Evolutionary conservation across 2,888 invertebrate genomes (phyloP).

Genomic region (Oxyscelio sp.): DNA sequence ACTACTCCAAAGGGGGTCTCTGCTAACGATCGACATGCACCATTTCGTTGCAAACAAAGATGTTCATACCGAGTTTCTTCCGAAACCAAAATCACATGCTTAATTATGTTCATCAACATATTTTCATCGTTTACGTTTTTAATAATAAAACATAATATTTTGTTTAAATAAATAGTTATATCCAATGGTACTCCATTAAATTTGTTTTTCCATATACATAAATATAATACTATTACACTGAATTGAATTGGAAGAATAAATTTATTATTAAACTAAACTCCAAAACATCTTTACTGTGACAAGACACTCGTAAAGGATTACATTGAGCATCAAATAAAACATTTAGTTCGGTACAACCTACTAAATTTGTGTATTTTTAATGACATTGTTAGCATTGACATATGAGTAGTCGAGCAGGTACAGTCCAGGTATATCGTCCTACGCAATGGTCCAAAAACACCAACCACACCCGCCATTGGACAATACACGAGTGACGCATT

Average conservation of each 20-base stretch:
- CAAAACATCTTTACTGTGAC: no score
- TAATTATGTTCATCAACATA: no score
- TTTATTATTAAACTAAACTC: no score
- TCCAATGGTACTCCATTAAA: no score
- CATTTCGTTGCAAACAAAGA: slow-evolving; percentile 70
- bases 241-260: no score
- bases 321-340: slow-evolving; percentile 6
- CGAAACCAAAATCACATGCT: slow-evolving; percentile 39
- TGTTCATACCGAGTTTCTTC: slow-evolving; percentile 41
- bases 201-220: no score
- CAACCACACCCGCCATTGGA: slow-evolving; percentile 84
- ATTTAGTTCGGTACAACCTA: slow-evolving; percentile 29
- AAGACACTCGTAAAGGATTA: neutral
- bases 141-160: no score
- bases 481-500: slow-evolving; percentile 85
- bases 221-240: no score
- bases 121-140: no score
- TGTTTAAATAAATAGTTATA: no score
- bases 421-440: slow-evolving; percentile 85
- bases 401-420: slow-evolving; percentile 68
- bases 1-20: slow-evolving; percentile 82
- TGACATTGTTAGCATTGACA: slow-evolving; percentile 73
- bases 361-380: slow-evolving; percentile 69
- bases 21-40: slow-evolving; percentile 79
- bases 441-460: slow-evolving; percentile 85